Evolutionary conservation across 2,113 vertebrate species (phyloP), one percentile per base, ranked within the genome.

Genomic region (Oncorhynchus gorbuscha): DNA sequence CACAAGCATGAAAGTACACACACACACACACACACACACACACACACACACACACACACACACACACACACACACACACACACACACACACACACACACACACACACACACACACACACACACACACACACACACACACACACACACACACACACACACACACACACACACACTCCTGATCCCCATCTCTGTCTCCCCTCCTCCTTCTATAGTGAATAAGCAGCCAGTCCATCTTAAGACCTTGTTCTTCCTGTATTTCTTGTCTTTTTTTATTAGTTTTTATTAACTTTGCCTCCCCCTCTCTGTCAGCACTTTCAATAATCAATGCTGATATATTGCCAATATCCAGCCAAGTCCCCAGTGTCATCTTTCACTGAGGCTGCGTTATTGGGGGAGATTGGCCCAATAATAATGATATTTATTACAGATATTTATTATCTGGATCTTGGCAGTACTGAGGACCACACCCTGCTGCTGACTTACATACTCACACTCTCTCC

Each of bases 271-370:
- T 93, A 93, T 94, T 91, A 92, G 91, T 92, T 94, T 94, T 94
- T 94, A 94, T 94, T 93, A 94, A 94, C 93, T 93, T 92, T 91
- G 83, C 87, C 86, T 89, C 91, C 83, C 83, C 87, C 85, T 87
- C 92, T 88, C 87, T 92, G 91, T 93, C 93, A 93, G 90, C 91
- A 87, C 90, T 91, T 90, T 92, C 90, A 92, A 93, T 94, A 93
- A 93, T 94, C 93, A 93, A 94, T 94, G 93, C 93, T 94, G 92
- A 93, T 93, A 91, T 94, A 93, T 93, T 93, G 92, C 91, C 93
- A 94, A 93, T 93, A 93, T 94, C 93, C 90, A 89, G 85, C 88
- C 83, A 62, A 67, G 91, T 94, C 93, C 87, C 91, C 73, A 3
- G 86, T 90, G 93, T 88, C 91, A 93, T 93, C 91, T 92, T 91